Evolutionary conservation across 1,140 invertebrate species (phyloP).

Genomic region (Lysiphlebus fabarum): DNA sequence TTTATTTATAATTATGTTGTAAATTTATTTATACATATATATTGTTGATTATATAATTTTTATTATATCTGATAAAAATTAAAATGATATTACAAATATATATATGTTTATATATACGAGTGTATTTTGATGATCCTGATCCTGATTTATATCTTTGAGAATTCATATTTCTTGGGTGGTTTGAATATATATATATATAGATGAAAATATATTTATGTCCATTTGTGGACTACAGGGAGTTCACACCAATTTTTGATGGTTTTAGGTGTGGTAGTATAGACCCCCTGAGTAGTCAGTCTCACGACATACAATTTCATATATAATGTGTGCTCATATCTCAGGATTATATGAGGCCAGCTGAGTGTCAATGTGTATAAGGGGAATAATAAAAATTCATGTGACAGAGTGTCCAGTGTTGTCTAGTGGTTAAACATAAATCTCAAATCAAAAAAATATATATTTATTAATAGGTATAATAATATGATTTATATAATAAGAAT

Average conservation of each 20-base stretch:
- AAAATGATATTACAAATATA: too few relatives aligned
- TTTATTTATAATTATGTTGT: neutral
- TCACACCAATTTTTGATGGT: constrained; percentile 30
- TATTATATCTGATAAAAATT: too few relatives aligned
- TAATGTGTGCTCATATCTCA: constrained; percentile 54
- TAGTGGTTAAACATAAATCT: too few relatives aligned
- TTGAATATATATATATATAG: too few relatives aligned
- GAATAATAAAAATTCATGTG: constrained; percentile 20
- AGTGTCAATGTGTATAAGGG: constrained; percentile 11
- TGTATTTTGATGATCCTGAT: too few relatives aligned
- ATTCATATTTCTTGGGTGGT: too few relatives aligned
- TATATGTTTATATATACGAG: too few relatives aligned
- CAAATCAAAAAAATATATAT: too few relatives aligned
- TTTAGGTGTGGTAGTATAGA: constrained; percentile 25
- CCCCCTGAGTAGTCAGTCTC: constrained; percentile 17
- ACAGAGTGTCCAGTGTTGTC: neutral
- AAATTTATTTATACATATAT: constrained; percentile 8
- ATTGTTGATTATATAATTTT: too few relatives aligned
- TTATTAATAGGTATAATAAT: too few relatives aligned
- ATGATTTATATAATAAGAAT: too few relatives aligned
- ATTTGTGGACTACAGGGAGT: constrained; percentile 34
- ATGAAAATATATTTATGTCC: constrained; percentile 36
- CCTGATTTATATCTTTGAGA: too few relatives aligned
- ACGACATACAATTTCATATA: constrained; percentile 42
- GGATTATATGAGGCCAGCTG: constrained; percentile 45